phyloP scores from a whole-genome alignment of 2,113 vertebrate species.

The Sciurus niger region DNA sequence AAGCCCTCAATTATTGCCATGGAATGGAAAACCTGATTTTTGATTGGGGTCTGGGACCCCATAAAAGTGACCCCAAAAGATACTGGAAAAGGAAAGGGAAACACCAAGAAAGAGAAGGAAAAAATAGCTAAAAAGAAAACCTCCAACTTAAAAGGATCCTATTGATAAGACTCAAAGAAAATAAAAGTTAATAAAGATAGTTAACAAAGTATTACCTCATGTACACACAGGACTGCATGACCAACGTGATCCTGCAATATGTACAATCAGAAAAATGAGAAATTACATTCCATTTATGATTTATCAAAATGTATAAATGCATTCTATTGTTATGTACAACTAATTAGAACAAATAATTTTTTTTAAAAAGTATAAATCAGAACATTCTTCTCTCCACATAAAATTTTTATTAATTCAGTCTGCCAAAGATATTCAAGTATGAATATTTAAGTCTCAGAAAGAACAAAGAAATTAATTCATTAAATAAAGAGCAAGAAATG shows the following conservation, averaged over 20 bases:
- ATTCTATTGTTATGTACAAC: too few relatives aligned
- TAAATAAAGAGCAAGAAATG: slow-evolving; percentile 19
- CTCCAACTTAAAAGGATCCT: not conserved
- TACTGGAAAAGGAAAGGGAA: not conserved
- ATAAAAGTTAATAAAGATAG: not conserved
- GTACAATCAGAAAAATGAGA: too few relatives aligned
- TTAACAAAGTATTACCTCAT: not conserved
- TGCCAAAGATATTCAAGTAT: not conserved
- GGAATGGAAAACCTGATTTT: not conserved
- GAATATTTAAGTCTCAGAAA: not conserved
- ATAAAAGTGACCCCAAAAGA: not conserved
- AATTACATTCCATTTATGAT: too few relatives aligned
- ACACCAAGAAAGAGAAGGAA: not conserved
- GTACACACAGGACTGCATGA: too few relatives aligned
- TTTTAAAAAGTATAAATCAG: not conserved
- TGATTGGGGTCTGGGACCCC: too few relatives aligned
- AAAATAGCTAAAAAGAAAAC: not conserved
- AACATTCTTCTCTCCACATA: not conserved
- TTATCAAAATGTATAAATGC: too few relatives aligned
- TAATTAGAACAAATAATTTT: too few relatives aligned
- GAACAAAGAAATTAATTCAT: not conserved
- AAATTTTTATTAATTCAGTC: slow-evolving; percentile 1
- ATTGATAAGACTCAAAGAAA: not conserved
- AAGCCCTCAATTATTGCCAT: not conserved
- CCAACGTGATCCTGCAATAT: too few relatives aligned